These are phyloP conservation scores for Periophthalmodon schlosseri DNA, from an alignment of 2,113 vertebrate genomes.

Conservation along the genomic window DNA sequence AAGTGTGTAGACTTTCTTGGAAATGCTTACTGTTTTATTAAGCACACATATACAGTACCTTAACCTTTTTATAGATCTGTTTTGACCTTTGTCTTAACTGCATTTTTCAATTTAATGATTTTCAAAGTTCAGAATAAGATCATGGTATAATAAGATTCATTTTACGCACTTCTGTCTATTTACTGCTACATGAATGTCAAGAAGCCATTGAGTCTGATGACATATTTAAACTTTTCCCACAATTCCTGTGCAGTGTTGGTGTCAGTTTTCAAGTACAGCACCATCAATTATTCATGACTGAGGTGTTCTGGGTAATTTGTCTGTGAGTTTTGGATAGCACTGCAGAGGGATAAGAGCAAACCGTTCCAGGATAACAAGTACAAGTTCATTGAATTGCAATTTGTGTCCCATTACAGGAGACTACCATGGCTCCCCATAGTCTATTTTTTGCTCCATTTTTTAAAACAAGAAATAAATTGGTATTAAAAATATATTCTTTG, in stretches of 20 bases:
- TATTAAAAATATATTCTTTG: no score
- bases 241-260: conserved; percentile 32
- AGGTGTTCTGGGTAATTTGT: conserved; percentile 60
- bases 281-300: conserved; percentile 52
- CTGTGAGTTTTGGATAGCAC: conserved; percentile 54
- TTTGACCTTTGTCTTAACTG: not conserved
- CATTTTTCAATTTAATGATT: conserved; percentile 3
- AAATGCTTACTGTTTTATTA: conserved; percentile 1
- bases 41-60: not conserved
- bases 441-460: no score
- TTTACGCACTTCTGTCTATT: not conserved
- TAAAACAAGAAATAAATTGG: no score
- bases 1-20: not conserved
- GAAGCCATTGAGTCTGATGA: conserved; percentile 8
- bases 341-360: conserved; percentile 44
- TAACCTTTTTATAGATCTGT: not conserved
- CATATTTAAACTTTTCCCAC: conserved; percentile 17
- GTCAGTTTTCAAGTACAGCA: conserved; percentile 27
- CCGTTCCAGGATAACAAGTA: conserved; percentile 61
- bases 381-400: conserved; percentile 70
- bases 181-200: conserved; percentile 10
- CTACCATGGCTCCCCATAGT: no score
- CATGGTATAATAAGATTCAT: conserved; percentile 8
- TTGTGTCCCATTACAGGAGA: conserved; percentile 17
- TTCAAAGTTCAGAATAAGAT: not conserved